Evolutionary conservation across 2,113 vertebrate species (phyloP).

Genomic region (Polyodon spathula): DNA sequence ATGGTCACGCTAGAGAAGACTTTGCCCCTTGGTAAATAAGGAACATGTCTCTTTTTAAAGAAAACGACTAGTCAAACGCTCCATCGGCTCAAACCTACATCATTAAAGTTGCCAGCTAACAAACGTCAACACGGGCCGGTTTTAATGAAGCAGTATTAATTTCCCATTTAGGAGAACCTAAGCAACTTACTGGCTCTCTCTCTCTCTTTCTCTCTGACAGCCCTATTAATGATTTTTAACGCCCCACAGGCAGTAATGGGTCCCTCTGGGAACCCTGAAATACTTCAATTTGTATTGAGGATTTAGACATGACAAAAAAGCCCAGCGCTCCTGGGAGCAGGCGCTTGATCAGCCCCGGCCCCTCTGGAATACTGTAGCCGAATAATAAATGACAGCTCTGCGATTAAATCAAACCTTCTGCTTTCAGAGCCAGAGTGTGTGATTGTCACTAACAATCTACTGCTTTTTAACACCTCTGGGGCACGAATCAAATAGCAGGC

Average conservation of each 20-base stretch:
- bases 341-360: constrained; percentile 73
- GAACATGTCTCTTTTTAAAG: constrained; percentile 44
- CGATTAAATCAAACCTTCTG: constrained; percentile 87
- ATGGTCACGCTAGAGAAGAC: constrained; percentile 25
- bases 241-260: constrained; percentile 98
- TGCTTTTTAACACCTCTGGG: constrained; percentile 77
- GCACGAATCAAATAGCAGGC: constrained; percentile 71
- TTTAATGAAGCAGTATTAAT: constrained; percentile 92
- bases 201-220: constrained; percentile 76
- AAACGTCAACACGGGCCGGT: constrained; percentile 76
- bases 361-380: constrained; percentile 64
- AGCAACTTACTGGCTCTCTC: constrained; percentile 62
- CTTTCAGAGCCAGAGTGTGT: constrained; percentile 67
- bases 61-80: constrained; percentile 67
- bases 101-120: constrained; percentile 85
- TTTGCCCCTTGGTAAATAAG: constrained; percentile 64
- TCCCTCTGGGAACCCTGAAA: constrained; percentile 92
- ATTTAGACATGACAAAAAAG: constrained; percentile 83
- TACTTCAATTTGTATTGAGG: constrained; percentile 97
- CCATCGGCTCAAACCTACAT: constrained; percentile 70
- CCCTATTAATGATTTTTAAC: constrained; percentile 99
- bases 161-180: constrained; percentile 85
- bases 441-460: constrained; percentile 83
- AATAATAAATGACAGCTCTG: constrained; percentile 83
- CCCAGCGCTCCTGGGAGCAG: constrained; percentile 55